These are phyloP conservation scores for Caenorhabditis zanzibari DNA, from an alignment of 2,888 invertebrate species.

Conservation along the genomic window DNA sequence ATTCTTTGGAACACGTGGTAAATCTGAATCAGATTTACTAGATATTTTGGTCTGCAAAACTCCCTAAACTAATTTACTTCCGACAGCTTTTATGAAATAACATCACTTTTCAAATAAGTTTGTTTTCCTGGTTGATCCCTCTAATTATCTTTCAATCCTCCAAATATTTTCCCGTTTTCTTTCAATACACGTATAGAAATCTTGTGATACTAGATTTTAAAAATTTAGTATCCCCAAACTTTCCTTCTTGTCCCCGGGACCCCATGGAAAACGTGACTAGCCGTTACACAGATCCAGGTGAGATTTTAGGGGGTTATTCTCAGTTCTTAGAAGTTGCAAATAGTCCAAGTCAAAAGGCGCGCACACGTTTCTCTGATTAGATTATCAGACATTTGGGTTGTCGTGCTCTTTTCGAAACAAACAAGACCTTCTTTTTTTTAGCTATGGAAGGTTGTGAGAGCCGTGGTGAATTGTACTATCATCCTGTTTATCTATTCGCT, in stretches of 20 bases:
- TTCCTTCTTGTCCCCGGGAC: not conserved
- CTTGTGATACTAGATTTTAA: not conserved
- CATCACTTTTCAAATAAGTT: not conserved
- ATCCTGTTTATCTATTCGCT: conserved; percentile 44
- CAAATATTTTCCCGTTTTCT: not conserved
- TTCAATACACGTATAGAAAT: not conserved
- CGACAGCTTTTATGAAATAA: not conserved
- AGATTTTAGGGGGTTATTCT: conserved; percentile 8
- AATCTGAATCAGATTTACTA: not conserved
- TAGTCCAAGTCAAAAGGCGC: not conserved
- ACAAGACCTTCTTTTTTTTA: conserved; percentile 29
- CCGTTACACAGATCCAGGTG: conserved; percentile 56
- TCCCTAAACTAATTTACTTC: not conserved
- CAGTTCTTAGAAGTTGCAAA: not conserved
- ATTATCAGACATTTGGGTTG: not conserved
- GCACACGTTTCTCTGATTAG: conserved; percentile 14
- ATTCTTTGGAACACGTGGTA: not conserved
- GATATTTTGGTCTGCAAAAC: not conserved
- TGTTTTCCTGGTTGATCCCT: not conserved
- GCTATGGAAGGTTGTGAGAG: conserved; percentile 54
- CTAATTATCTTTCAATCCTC: not conserved
- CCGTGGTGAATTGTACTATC: conserved; percentile 46
- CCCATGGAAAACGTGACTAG: conserved; percentile 50
- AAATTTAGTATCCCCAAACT: not conserved
- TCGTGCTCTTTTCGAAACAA: not conserved